These are phyloP conservation scores for Myotis lucifugus DNA, from an alignment of 2,113 vertebrate species.

Conservation along the genomic window DNA sequence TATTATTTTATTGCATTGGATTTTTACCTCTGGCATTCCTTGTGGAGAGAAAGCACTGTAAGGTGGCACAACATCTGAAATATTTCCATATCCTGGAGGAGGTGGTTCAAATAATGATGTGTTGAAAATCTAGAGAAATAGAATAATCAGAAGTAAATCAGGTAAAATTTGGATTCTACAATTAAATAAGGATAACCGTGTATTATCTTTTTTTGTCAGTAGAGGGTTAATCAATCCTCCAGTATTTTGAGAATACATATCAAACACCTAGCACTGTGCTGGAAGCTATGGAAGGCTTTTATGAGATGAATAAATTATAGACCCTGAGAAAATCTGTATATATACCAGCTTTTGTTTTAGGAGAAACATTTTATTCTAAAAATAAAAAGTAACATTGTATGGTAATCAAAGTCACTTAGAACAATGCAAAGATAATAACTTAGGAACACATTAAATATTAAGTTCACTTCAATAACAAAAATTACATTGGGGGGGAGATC, in stretches of 20 bases:
- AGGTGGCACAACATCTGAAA: conserved; percentile 90
- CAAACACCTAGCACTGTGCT: neutral
- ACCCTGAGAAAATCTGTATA: neutral
- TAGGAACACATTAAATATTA: neutral
- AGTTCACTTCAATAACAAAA: conserved; percentile 21
- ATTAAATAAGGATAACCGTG: neutral
- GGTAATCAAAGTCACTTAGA: neutral
- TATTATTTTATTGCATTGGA: neutral
- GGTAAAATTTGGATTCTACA: neutral
- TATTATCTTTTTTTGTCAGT: neutral
- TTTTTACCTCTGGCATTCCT: conserved; percentile 92
- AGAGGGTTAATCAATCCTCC: neutral
- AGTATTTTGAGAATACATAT: neutral
- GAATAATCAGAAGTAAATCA: conserved; percentile 12
- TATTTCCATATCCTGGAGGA: conserved; percentile 91
- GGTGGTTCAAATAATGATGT: conserved; percentile 91
- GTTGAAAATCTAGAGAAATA: conserved; percentile 88
- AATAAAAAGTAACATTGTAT: neutral
- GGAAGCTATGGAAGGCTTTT: neutral
- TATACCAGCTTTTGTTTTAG: neutral
- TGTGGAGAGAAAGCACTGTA: conserved; percentile 94
- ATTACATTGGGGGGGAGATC: neutral
- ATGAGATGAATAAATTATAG: neutral
- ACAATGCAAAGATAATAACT: neutral
- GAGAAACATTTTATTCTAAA: neutral